These are phyloP conservation scores for Himalopsyche tibetana DNA, from an alignment of 2,888 invertebrate species.

Conservation along the genomic window DNA sequence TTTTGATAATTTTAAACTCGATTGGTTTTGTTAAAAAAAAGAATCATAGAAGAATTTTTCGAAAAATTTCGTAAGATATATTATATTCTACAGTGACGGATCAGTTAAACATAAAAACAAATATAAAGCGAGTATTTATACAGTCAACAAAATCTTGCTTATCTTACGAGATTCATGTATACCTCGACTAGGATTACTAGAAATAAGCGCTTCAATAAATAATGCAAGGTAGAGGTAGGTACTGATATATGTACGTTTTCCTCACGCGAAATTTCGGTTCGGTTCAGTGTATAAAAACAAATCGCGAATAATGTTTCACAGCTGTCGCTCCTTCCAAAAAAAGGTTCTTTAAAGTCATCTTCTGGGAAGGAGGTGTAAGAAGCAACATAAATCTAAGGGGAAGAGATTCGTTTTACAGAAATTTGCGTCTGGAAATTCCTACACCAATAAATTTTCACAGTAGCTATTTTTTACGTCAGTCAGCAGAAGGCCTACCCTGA, in stretches of 20 bases:
- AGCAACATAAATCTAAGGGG: constrained; percentile 46
- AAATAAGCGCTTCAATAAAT: constrained; percentile 25
- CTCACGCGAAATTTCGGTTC: constrained; percentile 43
- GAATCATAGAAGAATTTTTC: too few species aligned
- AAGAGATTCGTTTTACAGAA: constrained; percentile 39
- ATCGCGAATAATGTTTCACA: constrained; percentile 49
- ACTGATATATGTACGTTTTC: constrained; percentile 43
- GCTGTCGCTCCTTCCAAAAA: constrained; percentile 30
- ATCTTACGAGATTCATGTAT: constrained; percentile 38
- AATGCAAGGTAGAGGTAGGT: neutral
- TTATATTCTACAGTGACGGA: neutral
- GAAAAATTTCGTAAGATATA: too few species aligned
- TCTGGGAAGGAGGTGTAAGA: constrained; percentile 34
- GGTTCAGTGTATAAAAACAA: constrained; percentile 29
- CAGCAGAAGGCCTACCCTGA: neutral
- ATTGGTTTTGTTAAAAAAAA: too few species aligned
- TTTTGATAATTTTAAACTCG: too few species aligned
- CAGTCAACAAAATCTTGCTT: constrained; percentile 10
- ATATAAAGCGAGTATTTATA: neutral
- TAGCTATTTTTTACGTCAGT: constrained; percentile 43
- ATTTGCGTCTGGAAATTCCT: constrained; percentile 52
- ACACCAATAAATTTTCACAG: constrained; percentile 49
- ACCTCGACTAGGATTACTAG: neutral
- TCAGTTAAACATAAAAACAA: neutral
- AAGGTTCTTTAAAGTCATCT: constrained; percentile 20